Evolutionary conservation across 2,113 vertebrate species (phyloP).

Genomic region (human): DNA sequence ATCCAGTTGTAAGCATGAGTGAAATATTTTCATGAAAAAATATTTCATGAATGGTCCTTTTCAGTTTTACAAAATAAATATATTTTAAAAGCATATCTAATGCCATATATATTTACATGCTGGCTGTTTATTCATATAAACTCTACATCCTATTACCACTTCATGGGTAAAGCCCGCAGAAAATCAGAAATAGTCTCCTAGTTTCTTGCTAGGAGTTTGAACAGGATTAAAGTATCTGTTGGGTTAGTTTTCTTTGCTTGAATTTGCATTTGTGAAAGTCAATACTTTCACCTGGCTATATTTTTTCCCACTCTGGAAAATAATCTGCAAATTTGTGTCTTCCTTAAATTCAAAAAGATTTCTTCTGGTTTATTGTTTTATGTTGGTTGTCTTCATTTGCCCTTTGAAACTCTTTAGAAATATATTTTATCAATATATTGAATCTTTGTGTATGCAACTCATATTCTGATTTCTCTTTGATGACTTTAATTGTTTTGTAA

Average conservation of each 20-base stretch:
- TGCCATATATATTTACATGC: not conserved
- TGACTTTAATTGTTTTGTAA: not conserved
- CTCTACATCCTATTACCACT: not conserved
- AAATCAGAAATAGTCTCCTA: not conserved
- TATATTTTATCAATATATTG: not conserved
- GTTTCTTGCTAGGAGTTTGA: not conserved
- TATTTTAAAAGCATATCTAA: too few relatives aligned
- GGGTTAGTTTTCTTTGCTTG: not conserved
- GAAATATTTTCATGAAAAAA: not conserved
- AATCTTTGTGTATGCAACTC: not conserved
- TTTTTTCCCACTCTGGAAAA: not conserved
- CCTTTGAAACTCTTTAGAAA: not conserved
- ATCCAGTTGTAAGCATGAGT: not conserved
- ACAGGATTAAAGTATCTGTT: not conserved
- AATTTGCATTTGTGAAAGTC: not conserved
- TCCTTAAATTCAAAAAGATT: not conserved
- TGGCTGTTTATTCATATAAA: not conserved
- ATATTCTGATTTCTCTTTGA: not conserved
- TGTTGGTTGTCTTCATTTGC: not conserved
- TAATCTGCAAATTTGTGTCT: not conserved
- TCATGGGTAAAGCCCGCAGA: not conserved
- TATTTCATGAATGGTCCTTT: not conserved
- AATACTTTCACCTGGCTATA: not conserved
- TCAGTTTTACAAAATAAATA: not conserved
- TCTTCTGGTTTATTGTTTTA: not conserved